Evolutionary conservation across 2,888 invertebrate genomes (phyloP).

Genomic region (Chrysolina oricalcia): DNA sequence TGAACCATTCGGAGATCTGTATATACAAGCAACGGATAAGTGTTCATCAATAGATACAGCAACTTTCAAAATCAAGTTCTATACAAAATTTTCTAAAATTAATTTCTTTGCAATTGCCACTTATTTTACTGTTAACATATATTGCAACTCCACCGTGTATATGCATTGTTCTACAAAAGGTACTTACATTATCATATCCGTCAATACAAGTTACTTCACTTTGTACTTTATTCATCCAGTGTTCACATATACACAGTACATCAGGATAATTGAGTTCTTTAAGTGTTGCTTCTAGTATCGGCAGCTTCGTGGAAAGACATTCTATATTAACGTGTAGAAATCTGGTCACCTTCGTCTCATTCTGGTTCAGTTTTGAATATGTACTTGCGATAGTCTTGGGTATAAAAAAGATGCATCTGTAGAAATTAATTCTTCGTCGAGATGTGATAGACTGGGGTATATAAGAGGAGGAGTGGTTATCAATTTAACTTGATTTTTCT

Average conservation of each 20-base stretch:
- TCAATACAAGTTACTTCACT: too few relatives aligned
- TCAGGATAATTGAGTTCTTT: too few relatives aligned
- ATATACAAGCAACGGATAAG: slow-evolving; percentile 27
- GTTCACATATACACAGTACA: slow-evolving; percentile 22
- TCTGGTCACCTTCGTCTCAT: background rate
- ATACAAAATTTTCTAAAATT: slow-evolving; percentile 1
- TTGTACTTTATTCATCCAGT: slow-evolving; percentile 21
- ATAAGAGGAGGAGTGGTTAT: slow-evolving; percentile 8
- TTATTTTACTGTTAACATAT: slow-evolving; percentile 19
- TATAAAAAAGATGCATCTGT: slow-evolving; percentile 20
- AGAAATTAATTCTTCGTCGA: slow-evolving; percentile 23
- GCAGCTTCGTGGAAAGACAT: slow-evolving; percentile 25
- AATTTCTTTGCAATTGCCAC: slow-evolving; percentile 14
- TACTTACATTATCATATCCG: slow-evolving; percentile 15
- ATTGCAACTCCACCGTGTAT: too few relatives aligned
- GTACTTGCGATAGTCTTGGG: slow-evolving; percentile 16
- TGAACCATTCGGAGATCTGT: slow-evolving; percentile 17
- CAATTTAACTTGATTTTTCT: slow-evolving; percentile 9
- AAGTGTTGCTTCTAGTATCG: slow-evolving; percentile 17
- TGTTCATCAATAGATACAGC: slow-evolving; percentile 20
- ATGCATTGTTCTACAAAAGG: too few relatives aligned
- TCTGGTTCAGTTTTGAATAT: slow-evolving; percentile 9
- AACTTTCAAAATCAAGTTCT: slow-evolving; percentile 20
- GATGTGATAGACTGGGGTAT: slow-evolving; percentile 12
- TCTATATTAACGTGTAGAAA: slow-evolving; percentile 21